phyloP scores from a whole-genome alignment of 2,113 vertebrate genomes.

The Crocuta crocuta region DNA sequence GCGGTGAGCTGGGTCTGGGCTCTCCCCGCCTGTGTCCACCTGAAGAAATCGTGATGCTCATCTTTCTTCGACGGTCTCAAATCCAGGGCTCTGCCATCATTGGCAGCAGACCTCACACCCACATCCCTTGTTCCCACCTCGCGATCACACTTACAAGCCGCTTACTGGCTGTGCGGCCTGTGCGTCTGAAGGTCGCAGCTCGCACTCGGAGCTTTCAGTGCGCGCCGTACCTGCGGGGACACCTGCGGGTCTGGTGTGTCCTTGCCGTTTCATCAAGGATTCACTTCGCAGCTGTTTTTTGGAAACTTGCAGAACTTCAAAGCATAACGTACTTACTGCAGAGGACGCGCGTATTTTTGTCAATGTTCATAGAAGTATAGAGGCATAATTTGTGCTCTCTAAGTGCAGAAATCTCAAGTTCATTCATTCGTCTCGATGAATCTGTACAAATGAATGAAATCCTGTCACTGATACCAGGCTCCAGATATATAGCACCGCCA shows the following conservation, averaged over 20 bases:
- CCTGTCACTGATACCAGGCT: not conserved
- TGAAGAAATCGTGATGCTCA: not conserved
- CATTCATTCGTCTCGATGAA: not conserved
- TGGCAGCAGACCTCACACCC: not conserved
- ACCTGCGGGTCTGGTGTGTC: not conserved
- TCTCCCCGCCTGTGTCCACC: not conserved
- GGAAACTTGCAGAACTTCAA: not conserved
- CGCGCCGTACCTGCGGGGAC: accelerated
- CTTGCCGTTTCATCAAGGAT: not conserved
- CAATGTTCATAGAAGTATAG: not conserved
- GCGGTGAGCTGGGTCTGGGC: not conserved
- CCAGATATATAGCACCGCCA: accelerated
- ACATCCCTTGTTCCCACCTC: too few relatives aligned
- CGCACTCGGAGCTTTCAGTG: accelerated
- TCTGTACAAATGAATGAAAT: not conserved
- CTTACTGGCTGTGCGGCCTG: not conserved
- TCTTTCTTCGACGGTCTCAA: not conserved
- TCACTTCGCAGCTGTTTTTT: not conserved
- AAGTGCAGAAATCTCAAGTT: not conserved
- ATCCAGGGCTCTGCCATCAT: too few relatives aligned
- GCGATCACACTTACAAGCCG: too few relatives aligned
- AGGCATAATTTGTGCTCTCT: not conserved
- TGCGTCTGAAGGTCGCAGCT: accelerated
- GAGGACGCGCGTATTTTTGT: not conserved
- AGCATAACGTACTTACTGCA: not conserved